These are phyloP conservation scores for Scaptodrosophila latifasciaeformis DNA, from an alignment of 2,888 invertebrate genomes.

Conservation along the genomic window DNA sequence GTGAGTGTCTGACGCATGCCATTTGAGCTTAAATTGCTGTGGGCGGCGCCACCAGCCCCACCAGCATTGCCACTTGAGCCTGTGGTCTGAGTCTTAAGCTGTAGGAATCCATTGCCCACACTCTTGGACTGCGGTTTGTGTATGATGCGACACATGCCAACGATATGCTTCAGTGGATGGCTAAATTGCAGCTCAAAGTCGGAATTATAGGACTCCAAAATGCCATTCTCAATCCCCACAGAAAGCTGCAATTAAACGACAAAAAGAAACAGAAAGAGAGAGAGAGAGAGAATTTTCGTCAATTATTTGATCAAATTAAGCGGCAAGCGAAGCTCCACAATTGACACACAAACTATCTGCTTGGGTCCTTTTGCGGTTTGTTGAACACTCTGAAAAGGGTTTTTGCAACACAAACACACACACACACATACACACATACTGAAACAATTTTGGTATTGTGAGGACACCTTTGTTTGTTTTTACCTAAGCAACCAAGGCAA, in stretches of 20 bases:
- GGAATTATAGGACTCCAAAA: constrained; percentile 81
- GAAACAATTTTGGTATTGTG: no score
- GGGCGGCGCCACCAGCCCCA: constrained; percentile 6
- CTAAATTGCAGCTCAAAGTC: constrained; percentile 83
- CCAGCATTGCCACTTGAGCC: constrained; percentile 26
- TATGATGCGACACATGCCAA: constrained; percentile 75
- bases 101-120: constrained; percentile 71
- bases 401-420: no score
- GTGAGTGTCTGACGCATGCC: constrained; percentile 59
- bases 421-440: no score
- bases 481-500: constrained; percentile 13
- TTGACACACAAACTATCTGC: not conserved
- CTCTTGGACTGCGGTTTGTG: constrained; percentile 70
- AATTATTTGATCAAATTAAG: constrained; percentile 9
- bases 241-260: constrained; percentile 79
- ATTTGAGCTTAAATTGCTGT: constrained; percentile 42
- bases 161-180: constrained; percentile 80
- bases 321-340: constrained; percentile 5
- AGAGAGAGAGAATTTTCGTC: not conserved
- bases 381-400: constrained; percentile 4
- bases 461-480: constrained; percentile 21
- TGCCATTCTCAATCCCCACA: constrained; percentile 82
- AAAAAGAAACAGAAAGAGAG: constrained; percentile 7
- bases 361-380: constrained; percentile 3
- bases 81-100: no score